Percentiles rank a stretch among this genome's conserved stretches.
Evolutionary conservation across 1,140 invertebrate species (phyloP).

Genomic region (Dendrolimus punctatus): DNA sequence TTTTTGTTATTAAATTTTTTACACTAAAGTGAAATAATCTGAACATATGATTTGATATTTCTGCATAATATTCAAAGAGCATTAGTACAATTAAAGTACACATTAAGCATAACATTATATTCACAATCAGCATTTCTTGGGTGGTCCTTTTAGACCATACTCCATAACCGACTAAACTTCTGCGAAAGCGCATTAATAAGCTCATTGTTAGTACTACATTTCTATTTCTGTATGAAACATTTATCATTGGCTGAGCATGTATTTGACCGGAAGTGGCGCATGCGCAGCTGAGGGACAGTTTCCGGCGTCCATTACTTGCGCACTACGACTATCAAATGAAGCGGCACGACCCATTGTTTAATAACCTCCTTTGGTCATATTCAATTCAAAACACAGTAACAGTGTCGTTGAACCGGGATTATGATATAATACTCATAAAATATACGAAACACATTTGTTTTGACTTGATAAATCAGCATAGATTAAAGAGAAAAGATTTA

Average conservation of each 20-base stretch:
- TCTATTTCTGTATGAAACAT: conserved; percentile 34
- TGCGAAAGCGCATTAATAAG: no score
- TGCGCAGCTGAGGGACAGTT: conserved; percentile 36
- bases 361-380: conserved; percentile 42
- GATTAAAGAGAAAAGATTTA: not conserved
- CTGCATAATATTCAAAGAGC: no score
- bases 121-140: no score
- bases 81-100: no score
- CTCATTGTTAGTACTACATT: not conserved
- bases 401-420: conserved; percentile 42
- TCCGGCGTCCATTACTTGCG: conserved; percentile 48
- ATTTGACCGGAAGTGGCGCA: conserved; percentile 54
- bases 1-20: no score
- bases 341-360: conserved; percentile 48
- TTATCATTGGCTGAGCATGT: conserved; percentile 44
- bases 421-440: conserved; percentile 2
- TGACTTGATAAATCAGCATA: not conserved
- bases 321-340: conserved; percentile 48
- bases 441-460: not conserved
- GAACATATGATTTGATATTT: no score
- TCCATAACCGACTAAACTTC: no score
- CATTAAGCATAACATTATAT: no score
- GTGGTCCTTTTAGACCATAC: no score
- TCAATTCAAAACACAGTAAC: conserved; percentile 24
- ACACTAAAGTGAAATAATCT: no score